These are phyloP conservation scores for Sarcophaga bullata DNA, from an alignment of 1,140 invertebrate genomes.

Conservation along the genomic window DNA sequence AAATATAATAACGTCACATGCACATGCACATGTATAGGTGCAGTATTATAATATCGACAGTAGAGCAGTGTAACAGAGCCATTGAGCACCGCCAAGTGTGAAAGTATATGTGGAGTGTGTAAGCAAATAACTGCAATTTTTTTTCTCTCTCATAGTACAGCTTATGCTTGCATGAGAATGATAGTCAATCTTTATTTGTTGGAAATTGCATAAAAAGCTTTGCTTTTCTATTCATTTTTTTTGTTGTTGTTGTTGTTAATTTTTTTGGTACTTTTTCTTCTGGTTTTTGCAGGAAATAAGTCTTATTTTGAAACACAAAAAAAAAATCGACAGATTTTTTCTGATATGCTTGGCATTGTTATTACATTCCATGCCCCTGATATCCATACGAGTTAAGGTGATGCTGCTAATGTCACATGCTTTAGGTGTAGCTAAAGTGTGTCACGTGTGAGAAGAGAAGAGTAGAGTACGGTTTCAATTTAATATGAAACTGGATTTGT, in stretches of 20 bases:
- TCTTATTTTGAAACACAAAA: background rate
- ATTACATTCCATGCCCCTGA: background rate
- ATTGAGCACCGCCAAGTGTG: background rate
- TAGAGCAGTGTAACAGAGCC: background rate
- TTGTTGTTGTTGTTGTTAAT: background rate
- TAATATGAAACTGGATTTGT: no score
- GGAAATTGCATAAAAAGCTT: no score
- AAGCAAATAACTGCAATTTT: background rate
- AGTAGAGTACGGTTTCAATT: no score
- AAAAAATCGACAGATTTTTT: background rate
- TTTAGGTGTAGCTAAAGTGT: no score
- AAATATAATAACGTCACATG: no score
- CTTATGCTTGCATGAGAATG: conserved; percentile 1
- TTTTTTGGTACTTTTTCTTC: no score
- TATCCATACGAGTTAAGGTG: background rate
- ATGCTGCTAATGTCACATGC: conserved; percentile 2
- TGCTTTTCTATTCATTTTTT: background rate
- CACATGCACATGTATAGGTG: no score
- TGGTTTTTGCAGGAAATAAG: background rate
- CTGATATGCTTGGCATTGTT: background rate
- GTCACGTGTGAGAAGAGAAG: no score
- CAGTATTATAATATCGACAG: background rate
- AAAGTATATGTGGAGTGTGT: background rate
- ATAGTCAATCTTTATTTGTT: conserved; percentile 11
- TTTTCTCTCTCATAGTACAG: background rate